Percentiles rank a stretch among this genome's conserved stretches.
phyloP scores from a whole-genome alignment of 2,888 invertebrate species.

The Megalurothrips usitatus region DNA sequence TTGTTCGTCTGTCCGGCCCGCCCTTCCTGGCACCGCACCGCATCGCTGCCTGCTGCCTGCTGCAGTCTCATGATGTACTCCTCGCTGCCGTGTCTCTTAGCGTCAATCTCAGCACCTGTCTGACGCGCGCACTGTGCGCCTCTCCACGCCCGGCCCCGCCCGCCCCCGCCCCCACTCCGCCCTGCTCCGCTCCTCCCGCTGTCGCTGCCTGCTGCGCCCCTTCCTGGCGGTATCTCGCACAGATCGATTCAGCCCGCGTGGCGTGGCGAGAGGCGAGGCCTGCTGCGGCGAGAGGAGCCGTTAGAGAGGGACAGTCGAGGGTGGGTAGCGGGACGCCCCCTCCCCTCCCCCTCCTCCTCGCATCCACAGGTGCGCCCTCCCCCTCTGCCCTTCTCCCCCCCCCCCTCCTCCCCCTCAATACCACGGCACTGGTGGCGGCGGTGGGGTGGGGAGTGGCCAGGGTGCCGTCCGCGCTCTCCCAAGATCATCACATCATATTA shows the following conservation, averaged over 20 bases:
- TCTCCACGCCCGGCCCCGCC: too few species aligned
- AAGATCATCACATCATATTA: neutral
- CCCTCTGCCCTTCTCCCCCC: neutral
- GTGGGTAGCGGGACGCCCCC: neutral
- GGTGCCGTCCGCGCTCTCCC: neutral
- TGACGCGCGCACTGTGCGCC: too few species aligned
- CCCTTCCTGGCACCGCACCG: too few species aligned
- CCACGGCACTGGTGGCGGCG: neutral
- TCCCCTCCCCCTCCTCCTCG: neutral
- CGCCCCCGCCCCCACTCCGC: neutral
- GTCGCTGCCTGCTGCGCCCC: neutral
- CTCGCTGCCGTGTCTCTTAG: too few species aligned
- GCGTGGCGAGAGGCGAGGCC: neutral
- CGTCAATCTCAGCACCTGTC: too few species aligned
- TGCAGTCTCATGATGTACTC: too few species aligned
- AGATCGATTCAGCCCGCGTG: neutral
- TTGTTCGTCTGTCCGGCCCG: too few species aligned
- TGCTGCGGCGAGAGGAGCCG: slow-evolving; percentile 7
- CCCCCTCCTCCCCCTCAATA: neutral
- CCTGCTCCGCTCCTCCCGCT: neutral
- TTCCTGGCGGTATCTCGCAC: slow-evolving; percentile 3
- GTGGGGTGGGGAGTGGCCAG: neutral
- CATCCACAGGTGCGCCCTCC: slow-evolving; percentile 17
- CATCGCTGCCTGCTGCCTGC: too few species aligned
- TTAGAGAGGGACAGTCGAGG: neutral